A percentile compares a stretch with the other conserved stretches of the same genome.
phyloP scores from a whole-genome alignment of 2,797 vertebrate genomes.

The Platalea minor region DNA sequence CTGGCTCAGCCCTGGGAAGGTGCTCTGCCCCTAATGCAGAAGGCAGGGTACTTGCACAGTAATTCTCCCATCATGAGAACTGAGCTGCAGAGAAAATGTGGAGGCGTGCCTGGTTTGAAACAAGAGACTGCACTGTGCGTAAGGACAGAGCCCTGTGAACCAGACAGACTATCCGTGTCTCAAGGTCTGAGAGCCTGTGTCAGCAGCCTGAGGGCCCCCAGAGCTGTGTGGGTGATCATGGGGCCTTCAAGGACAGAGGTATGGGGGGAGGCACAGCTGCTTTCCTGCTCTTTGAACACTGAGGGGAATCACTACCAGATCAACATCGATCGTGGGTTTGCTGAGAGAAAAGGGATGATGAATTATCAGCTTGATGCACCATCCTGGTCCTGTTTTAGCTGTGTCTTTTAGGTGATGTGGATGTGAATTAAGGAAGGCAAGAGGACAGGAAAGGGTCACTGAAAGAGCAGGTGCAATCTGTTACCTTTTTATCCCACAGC shows the following conservation, averaged over 20 bases:
- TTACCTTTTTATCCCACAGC: neutral
- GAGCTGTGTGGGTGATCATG: too few species aligned
- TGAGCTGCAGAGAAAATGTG: neutral
- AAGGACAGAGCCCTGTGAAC: neutral
- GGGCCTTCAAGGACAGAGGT: neutral
- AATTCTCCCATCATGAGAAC: neutral
- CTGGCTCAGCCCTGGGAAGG: neutral
- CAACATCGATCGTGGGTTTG: fast-evolving
- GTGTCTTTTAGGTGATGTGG: neutral
- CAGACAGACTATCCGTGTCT: fast-evolving
- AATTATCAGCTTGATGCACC: too few species aligned
- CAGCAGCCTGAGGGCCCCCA: neutral
- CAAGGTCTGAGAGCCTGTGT: neutral
- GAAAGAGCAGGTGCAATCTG: neutral
- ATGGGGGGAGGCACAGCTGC: neutral
- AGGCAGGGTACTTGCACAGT: neutral
- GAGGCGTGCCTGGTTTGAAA: neutral
- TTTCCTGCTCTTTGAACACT: neutral
- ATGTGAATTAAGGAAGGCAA: neutral
- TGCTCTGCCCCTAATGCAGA: neutral
- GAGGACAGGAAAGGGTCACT: neutral
- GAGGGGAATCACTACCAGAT: neutral
- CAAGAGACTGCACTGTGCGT: neutral
- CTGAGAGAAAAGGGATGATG: neutral
- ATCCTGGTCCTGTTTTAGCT: neutral